A percentile compares a stretch with the other conserved stretches of the same genome.
Evolutionary conservation across 2,113 vertebrate genomes (phyloP).

Genomic region (Clarias magur): DNA sequence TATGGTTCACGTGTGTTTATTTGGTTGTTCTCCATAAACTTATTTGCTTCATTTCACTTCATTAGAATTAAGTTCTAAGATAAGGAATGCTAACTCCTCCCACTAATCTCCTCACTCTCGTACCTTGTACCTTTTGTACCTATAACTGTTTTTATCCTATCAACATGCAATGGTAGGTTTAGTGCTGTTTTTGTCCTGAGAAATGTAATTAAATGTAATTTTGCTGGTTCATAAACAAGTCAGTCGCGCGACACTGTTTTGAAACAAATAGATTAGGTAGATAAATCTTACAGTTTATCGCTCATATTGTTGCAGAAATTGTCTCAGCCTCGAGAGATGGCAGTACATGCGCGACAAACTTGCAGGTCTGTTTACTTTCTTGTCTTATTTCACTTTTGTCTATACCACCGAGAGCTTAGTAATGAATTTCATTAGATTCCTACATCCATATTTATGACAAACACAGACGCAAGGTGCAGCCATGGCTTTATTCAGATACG

Average conservation of each 20-base stretch:
- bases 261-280: not conserved
- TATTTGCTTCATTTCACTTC: not conserved
- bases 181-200: not conserved
- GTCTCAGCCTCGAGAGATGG: not conserved
- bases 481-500: conserved; percentile 72
- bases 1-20: too few relatives aligned
- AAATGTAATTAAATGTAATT: not conserved
- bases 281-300: not conserved
- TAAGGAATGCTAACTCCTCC: not conserved
- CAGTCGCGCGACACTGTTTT: conserved; percentile 10
- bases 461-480: conserved; percentile 67
- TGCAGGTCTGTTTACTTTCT: conserved; percentile 41
- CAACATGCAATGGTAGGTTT: not conserved
- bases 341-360: conserved; percentile 11
- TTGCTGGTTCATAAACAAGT: conserved; percentile 29
- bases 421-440: conserved; percentile 51
- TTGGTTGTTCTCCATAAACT: too few relatives aligned
- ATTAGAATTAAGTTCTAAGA: not conserved
- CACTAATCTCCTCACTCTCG: not conserved
- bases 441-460: conserved; percentile 53
- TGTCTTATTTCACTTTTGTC: not conserved
- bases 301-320: not conserved
- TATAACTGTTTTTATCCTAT: not conserved
- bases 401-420: conserved; percentile 28
- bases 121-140: too few relatives aligned